Base-by-base conservation (phyloP, 2,888 invertebrate species). In the Deilephila porcellus region DNA sequence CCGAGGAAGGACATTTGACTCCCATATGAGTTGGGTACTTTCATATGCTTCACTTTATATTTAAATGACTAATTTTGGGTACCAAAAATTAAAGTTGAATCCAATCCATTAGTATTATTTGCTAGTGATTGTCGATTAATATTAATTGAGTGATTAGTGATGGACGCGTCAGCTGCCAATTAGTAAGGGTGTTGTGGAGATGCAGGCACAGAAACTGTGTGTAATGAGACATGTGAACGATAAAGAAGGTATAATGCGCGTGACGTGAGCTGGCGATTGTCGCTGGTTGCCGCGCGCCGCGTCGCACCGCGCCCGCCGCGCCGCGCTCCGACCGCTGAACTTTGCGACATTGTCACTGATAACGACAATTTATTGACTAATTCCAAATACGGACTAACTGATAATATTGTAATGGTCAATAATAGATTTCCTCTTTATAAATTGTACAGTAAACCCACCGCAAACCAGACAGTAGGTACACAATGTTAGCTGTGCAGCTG, bases 311-410 rank as follows among this genome's bases (percentile, higher is more conserved):
- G 71, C 77, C 77, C 76, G 20, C 71, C 78, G 80, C 77, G 76
- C 79, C 78, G 77, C 78, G 78, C 80, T 78, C 79, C 87, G 86
- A 86, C 76, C 85, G 85, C 88, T 91, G 90, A 90, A 91, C 92
- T 90, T 86, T 85, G 88, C 87, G 90, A 88, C 91, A 90, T 88
- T 89, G 88, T 85, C 86, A 84, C 87, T 88, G 92, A 92, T 93
- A 91, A 90, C 84, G 78, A 84, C 81, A 84, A 86, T 84, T 86
- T 87, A 88, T 86, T 83, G 76, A 84, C 86, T 86, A 84, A 89
- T 88, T 86, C 83, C 82, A 75, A 88, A 85, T 84, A 81, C 83
- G 78, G 79, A 82, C 76, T 79, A 76, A 74, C 78, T 63, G 77
- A 75, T 77, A 72, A 75, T 71, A 73, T 73, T 71, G 74, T 73